These are phyloP conservation scores for Glareola pratincola DNA, from an alignment of 2,113 vertebrate genomes.

Conservation along the genomic window DNA sequence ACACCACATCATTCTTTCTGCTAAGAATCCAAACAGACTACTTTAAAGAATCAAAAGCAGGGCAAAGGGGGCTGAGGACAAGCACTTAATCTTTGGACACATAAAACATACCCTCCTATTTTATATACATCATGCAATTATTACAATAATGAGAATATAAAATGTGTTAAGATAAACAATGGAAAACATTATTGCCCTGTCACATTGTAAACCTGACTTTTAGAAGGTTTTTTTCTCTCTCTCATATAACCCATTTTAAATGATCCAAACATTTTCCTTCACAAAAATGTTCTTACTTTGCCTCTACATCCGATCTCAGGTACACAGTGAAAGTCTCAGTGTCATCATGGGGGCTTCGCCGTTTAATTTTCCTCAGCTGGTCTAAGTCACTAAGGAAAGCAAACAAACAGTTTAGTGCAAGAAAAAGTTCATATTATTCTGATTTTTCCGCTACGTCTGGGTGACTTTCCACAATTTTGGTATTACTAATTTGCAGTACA, in stretches of 20 bases:
- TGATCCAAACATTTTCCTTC: background rate
- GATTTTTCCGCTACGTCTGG: background rate
- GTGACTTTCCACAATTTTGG: background rate
- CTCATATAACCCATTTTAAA: background rate
- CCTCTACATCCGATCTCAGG: constrained; percentile 91
- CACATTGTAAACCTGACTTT: background rate
- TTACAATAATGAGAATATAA: background rate
- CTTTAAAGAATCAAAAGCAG: background rate
- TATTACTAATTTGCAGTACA: background rate
- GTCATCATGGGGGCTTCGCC: constrained; percentile 94
- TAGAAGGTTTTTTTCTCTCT: background rate
- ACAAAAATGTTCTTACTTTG: constrained; percentile 82
- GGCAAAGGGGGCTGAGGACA: background rate
- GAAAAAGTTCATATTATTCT: background rate
- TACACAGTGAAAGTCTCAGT: constrained; percentile 96
- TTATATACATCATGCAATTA: background rate
- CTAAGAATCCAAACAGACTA: background rate
- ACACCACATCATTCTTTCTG: background rate
- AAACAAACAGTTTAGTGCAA: background rate
- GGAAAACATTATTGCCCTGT: background rate
- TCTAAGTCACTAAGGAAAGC: constrained; percentile 85
- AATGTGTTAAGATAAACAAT: background rate
- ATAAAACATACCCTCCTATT: background rate
- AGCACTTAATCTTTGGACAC: background rate
- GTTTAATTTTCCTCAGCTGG: constrained; percentile 90